These are phyloP conservation scores for Theocolax elegans DNA, from an alignment of 1,140 invertebrate species.

Conservation along the genomic window DNA sequence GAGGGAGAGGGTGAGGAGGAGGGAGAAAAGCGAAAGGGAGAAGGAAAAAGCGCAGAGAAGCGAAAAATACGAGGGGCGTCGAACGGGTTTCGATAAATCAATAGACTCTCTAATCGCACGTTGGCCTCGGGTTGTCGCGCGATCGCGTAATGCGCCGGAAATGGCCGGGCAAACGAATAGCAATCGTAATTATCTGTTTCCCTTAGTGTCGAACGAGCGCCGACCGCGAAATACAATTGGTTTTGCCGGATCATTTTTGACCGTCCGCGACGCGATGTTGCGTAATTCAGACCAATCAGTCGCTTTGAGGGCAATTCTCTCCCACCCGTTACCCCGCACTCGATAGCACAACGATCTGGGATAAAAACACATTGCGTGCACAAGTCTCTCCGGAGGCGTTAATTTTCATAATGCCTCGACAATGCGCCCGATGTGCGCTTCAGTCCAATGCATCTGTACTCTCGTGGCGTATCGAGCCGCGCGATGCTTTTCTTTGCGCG, in stretches of 20 bases:
- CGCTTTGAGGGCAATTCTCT: too few relatives aligned
- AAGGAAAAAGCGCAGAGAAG: background rate
- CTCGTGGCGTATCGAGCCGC: background rate
- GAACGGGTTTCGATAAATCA: constrained; percentile 28
- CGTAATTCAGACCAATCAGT: too few relatives aligned
- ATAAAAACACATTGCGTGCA: too few relatives aligned
- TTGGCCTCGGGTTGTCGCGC: background rate
- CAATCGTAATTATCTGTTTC: constrained; percentile 26
- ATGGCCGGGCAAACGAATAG: constrained; percentile 13
- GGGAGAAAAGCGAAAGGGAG: background rate
- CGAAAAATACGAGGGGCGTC: constrained; percentile 11
- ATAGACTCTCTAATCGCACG: constrained; percentile 26
- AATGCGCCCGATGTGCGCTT: constrained; percentile 49
- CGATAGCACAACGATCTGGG: too few relatives aligned
- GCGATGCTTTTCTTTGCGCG: background rate
- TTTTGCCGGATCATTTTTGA: constrained; percentile 10
- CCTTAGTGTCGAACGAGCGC: background rate
- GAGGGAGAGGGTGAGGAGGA: background rate
- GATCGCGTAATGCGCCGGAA: constrained; percentile 14
- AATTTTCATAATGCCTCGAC: constrained; percentile 56
- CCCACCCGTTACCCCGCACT: too few relatives aligned
- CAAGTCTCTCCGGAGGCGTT: too few relatives aligned
- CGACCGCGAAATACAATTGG: constrained; percentile 25
- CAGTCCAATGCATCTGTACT: constrained; percentile 50
- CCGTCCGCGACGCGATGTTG: too few relatives aligned